phyloP scores from a whole-genome alignment of 2,888 invertebrate species.

The Ametastegia equiseti region DNA sequence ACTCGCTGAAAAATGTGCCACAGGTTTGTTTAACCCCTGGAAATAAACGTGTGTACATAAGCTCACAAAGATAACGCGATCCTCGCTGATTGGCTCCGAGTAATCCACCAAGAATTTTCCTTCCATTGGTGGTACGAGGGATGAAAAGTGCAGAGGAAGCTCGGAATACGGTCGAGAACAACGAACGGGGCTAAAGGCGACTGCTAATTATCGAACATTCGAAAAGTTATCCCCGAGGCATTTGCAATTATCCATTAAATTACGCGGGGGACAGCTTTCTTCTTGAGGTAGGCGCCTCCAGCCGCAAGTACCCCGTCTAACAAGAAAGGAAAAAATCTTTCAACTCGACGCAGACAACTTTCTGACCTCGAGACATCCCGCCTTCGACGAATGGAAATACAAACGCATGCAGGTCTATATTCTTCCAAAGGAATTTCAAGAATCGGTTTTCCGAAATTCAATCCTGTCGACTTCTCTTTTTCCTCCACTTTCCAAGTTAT shows the following conservation, averaged over 20 bases:
- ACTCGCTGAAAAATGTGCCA: too few species aligned
- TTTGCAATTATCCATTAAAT: conserved; percentile 30
- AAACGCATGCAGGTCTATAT: too few species aligned
- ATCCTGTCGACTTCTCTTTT: not conserved
- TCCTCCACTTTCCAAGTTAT: not conserved
- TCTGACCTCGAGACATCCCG: not conserved
- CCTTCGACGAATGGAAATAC: too few species aligned
- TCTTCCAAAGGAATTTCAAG: too few species aligned
- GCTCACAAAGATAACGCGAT: not conserved
- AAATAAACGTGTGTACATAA: too few species aligned
- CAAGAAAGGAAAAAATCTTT: not conserved
- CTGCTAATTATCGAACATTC: conserved; percentile 35
- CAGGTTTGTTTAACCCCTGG: too few species aligned
- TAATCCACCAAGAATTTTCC: not conserved
- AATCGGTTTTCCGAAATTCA: too few species aligned
- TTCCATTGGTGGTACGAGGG: not conserved
- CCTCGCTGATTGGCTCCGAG: not conserved
- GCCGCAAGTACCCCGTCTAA: not conserved
- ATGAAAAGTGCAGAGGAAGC: not conserved
- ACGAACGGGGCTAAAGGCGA: not conserved
- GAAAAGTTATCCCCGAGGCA: not conserved
- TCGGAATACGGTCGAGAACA: not conserved
- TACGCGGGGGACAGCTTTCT: conserved; percentile 8
- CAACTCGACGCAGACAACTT: not conserved
- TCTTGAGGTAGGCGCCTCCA: not conserved